These are phyloP conservation scores for Apomyelois bistriatella DNA, from an alignment of 2,888 invertebrate genomes.

Conservation along the genomic window DNA sequence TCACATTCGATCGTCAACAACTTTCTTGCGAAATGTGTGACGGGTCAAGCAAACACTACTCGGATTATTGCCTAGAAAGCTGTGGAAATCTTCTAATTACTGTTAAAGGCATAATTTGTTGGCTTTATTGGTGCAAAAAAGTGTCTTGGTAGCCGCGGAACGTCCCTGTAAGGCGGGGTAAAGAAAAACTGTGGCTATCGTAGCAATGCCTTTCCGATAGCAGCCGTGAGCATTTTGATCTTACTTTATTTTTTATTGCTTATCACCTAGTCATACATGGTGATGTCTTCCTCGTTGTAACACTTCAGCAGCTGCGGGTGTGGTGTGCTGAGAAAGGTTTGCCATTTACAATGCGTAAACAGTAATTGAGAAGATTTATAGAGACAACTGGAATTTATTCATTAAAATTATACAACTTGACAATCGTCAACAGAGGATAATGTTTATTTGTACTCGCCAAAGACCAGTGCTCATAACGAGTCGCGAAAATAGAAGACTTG, in stretches of 20 bases:
- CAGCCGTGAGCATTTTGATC: conserved; percentile 3
- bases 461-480: neutral
- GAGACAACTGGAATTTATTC: neutral
- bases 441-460: conserved; percentile 1
- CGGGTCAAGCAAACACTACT: conserved; percentile 26
- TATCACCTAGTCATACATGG: conserved; percentile 10
- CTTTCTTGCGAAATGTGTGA: conserved; percentile 21
- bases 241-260: conserved; percentile 6
- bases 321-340: neutral
- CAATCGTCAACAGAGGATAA: neutral
- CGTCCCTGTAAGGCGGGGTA: conserved; percentile 24
- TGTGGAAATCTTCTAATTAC: conserved; percentile 27
- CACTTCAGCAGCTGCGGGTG: neutral
- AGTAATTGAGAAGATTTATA: neutral
- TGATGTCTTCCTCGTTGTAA: conserved; percentile 5
- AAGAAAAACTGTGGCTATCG: conserved; percentile 7
- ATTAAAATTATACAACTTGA: neutral
- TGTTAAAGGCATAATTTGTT: conserved; percentile 32
- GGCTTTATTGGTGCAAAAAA: conserved; percentile 30
- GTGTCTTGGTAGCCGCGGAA: conserved; percentile 20
- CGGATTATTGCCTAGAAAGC: conserved; percentile 26
- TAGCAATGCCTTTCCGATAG: conserved; percentile 7
- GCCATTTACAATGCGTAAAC: neutral
- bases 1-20: conserved; percentile 12
- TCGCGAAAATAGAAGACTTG: conserved; percentile 4